Conservation (phyloP, 2,113 vertebrate genomes). For the Neogobius melanostomus region DNA sequence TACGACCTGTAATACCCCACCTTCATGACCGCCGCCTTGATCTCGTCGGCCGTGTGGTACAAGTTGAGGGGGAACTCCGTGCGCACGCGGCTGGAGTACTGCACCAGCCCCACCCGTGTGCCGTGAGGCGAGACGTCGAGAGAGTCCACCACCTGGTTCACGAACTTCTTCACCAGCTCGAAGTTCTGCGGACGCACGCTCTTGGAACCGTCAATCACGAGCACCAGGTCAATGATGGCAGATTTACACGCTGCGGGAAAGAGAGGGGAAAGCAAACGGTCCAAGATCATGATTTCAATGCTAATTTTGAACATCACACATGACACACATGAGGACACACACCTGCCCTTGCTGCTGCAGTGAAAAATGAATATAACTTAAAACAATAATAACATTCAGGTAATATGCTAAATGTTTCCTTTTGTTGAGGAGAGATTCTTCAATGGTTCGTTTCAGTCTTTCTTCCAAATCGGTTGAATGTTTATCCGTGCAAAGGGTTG, state of each 20-base stretch:
- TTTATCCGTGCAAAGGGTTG: neutral
- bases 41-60: slow-evolving; percentile 83
- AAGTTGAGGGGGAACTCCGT: slow-evolving; percentile 93
- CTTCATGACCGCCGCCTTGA: slow-evolving; percentile 90
- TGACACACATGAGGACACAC: no score
- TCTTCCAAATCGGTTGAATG: no score
- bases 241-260: slow-evolving; percentile 82
- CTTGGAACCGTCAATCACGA: slow-evolving; percentile 95
- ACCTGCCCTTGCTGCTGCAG: no score
- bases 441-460: no score
- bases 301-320: no score
- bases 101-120: slow-evolving; percentile 90
- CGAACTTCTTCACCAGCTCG: slow-evolving; percentile 95
- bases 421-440: no score
- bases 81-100: slow-evolving; percentile 93
- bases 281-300: no score
- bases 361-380: no score
- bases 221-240: slow-evolving; percentile 88
- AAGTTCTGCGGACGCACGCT: slow-evolving; percentile 96
- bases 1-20: slow-evolving; percentile 19
- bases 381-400: neutral
- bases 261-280: no score
- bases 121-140: slow-evolving; percentile 88
- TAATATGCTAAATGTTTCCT: no score
- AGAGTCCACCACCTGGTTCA: slow-evolving; percentile 89